These are phyloP conservation scores for Agelastica alni DNA, from an alignment of 2,888 invertebrate species.

Conservation along the genomic window DNA sequence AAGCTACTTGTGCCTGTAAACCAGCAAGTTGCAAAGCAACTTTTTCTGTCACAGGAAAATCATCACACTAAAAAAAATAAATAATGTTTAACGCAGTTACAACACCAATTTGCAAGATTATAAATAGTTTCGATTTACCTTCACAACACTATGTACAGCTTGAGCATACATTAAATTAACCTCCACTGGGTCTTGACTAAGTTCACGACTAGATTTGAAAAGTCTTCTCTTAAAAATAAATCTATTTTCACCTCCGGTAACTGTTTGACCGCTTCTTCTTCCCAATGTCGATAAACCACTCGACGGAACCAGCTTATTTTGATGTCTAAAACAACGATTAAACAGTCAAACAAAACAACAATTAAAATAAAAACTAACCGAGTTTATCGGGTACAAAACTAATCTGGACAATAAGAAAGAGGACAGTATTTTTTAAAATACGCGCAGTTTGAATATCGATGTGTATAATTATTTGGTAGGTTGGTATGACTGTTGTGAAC, in stretches of 20 bases:
- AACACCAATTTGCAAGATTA: background rate
- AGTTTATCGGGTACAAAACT: too few relatives aligned
- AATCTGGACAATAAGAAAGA: too few relatives aligned
- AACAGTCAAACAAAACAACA: too few relatives aligned
- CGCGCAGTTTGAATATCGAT: too few relatives aligned
- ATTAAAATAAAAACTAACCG: too few relatives aligned
- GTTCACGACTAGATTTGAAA: slow-evolving; percentile 84
- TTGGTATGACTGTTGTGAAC: too few relatives aligned
- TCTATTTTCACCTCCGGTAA: slow-evolving; percentile 85
- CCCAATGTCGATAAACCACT: slow-evolving; percentile 57
- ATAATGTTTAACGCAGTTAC: background rate
- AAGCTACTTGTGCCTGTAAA: slow-evolving; percentile 90
- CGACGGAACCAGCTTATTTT: slow-evolving; percentile 51
- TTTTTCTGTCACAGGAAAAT: slow-evolving; percentile 93
- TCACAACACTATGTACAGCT: slow-evolving; percentile 92
- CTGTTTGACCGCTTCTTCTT: slow-evolving; percentile 64
- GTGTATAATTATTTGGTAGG: too few relatives aligned
- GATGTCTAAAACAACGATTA: slow-evolving; percentile 42
- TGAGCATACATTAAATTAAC: slow-evolving; percentile 93
- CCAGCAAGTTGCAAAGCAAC: slow-evolving; percentile 93
- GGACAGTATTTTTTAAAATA: too few relatives aligned
- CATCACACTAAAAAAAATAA: slow-evolving; percentile 72
- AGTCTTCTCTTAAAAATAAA: slow-evolving; percentile 91
- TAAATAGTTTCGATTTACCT: slow-evolving; percentile 63
- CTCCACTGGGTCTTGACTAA: slow-evolving; percentile 94